These are phyloP conservation scores for Zonitis immaculata DNA, from an alignment of 2,888 invertebrate species.

Conservation along the genomic window DNA sequence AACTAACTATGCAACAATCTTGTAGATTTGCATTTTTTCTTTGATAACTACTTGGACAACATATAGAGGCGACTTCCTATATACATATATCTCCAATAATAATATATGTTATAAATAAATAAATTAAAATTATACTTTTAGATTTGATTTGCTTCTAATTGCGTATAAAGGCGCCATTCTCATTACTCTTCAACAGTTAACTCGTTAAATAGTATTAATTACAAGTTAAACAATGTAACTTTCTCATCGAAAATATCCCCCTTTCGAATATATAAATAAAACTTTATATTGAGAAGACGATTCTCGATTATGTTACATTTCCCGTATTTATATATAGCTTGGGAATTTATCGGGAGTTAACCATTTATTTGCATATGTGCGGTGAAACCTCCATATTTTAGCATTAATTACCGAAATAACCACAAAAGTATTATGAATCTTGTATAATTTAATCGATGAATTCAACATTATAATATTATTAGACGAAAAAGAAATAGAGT, in stretches of 20 bases:
- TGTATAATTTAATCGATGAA: background rate
- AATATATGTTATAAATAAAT: too few relatives aligned
- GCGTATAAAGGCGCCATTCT: background rate
- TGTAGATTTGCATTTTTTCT: slow-evolving; percentile 1
- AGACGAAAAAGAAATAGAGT: background rate
- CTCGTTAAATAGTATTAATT: slow-evolving; percentile 8
- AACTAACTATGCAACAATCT: slow-evolving; percentile 5
- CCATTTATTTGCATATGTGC: background rate
- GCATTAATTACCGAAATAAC: background rate
- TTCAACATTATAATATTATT: too few relatives aligned
- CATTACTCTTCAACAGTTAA: slow-evolving; percentile 2
- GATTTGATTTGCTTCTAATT: background rate
- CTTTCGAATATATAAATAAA: background rate
- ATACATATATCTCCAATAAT: too few relatives aligned
- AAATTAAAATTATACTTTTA: too few relatives aligned
- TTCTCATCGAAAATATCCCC: slow-evolving; percentile 1
- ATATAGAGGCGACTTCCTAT: background rate
- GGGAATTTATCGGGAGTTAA: background rate
- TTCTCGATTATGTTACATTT: too few relatives aligned
- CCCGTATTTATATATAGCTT: too few relatives aligned
- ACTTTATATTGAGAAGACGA: too few relatives aligned
- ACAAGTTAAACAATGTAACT: slow-evolving; percentile 10
- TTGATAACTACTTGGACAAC: background rate
- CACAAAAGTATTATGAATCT: background rate
- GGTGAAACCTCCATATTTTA: background rate